Evolutionary conservation across 2,888 invertebrate genomes (phyloP), one percentile per base, ranked within the genome.

Genomic region (Noctua janthe): DNA sequence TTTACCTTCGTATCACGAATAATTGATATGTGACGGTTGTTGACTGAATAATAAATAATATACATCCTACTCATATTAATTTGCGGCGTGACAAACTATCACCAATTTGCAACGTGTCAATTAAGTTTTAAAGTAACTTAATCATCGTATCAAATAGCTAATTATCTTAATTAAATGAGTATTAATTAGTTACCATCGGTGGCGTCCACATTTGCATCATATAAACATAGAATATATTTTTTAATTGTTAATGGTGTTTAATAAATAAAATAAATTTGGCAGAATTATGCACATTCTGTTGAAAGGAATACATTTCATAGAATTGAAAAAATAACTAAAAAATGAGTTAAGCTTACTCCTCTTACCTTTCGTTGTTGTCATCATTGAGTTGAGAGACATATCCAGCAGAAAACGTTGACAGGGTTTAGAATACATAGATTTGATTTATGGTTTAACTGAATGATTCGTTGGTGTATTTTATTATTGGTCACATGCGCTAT

Each of bases 71-170:
- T 20, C 17, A 59, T 35, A 62, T 54, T 67, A 51, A 83, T 83
- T 76, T 15, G n/a, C 43, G 35, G 8, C 51, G 10, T 71, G 35
- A 67, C 56, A n/a, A 67, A 39, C 43, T 71, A 56, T 23, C 75
- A 67, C 29, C 8, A 13, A 10, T 47, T 47, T 35, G 8, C 43
- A 43, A 71, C 23, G 43, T 77, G 84, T 83, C 71, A 81, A 83
- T 81, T 78, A 62, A 17, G 13, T 29, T 71, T 77, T 49, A 67
- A 83, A 83, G n/a, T 77, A 20, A 77, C 29, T n/a, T n/a, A 56
- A 76, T 71, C 77, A 77, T 51, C 13, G 4, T 4, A 23, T 71
- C 35, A 23, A 35, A 47, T 67, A 23, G 1, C 20, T n/a, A 35
- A 81, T 83, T 67, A 71, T 47, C 13, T 15, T 43, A 77, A 62